Percentiles rank a stretch among this genome's conserved stretches.
These are phyloP conservation scores for Penaeus chinensis DNA, from an alignment of 1,140 invertebrate species.

Conservation along the genomic window DNA sequence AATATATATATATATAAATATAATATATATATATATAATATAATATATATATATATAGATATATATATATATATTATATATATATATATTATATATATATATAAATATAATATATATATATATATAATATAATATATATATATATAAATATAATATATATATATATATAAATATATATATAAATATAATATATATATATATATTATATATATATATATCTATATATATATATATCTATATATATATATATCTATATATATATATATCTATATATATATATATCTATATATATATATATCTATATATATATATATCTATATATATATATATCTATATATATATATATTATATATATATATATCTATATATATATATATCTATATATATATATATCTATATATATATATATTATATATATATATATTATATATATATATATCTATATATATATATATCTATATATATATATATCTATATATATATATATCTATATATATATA, in stretches of 20 bases:
- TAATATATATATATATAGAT: constrained; percentile 29
- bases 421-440: not conserved
- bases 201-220: too few relatives aligned
- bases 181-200: too few relatives aligned
- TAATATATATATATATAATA: too few relatives aligned
- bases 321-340: not conserved
- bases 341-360: constrained; percentile 17
- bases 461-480: not conserved
- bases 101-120: constrained; percentile 32
- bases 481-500: not conserved
- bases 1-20: constrained; percentile 29
- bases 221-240: too few relatives aligned
- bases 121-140: constrained; percentile 42
- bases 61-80: constrained; percentile 25
- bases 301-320: not conserved
- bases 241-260: too few relatives aligned
- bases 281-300: not conserved
- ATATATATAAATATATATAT: not conserved
- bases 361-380: not conserved
- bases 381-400: constrained; percentile 17
- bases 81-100: constrained; percentile 35
- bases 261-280: not conserved
- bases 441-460: not conserved
- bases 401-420: not conserved
- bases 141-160: constrained; percentile 14